Conservation (phyloP, 2,888 invertebrate species). For the Sphinx pinastri region DNA sequence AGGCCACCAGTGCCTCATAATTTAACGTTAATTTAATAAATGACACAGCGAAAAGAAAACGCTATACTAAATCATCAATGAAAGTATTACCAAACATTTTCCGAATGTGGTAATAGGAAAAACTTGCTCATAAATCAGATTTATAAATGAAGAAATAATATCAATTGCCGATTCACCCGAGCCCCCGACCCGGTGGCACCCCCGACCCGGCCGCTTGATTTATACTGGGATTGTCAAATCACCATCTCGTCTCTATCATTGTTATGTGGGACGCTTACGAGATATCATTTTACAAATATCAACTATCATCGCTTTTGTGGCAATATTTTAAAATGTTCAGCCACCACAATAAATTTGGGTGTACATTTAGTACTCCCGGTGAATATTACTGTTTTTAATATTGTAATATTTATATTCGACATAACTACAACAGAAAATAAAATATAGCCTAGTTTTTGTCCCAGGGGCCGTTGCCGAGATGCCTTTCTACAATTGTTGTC, state of each 20-base stretch:
- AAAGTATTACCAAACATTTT: constrained; percentile 20
- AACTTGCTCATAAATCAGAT: constrained; percentile 64
- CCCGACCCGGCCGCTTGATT: constrained; percentile 41
- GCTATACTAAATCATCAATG: not conserved
- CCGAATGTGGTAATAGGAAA: constrained; percentile 16
- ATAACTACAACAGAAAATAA: too few species aligned
- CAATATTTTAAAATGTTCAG: not conserved
- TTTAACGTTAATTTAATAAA: not conserved
- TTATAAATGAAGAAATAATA: constrained; percentile 72
- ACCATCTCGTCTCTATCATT: constrained; percentile 52
- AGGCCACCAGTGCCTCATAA: too few species aligned
- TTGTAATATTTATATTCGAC: too few species aligned
- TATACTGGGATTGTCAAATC: constrained; percentile 55
- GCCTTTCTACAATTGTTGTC: too few species aligned
- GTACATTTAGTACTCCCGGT: too few species aligned
- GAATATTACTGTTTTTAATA: too few species aligned
- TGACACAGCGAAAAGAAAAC: constrained; percentile 1
- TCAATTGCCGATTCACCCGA: constrained; percentile 41
- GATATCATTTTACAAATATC: not conserved
- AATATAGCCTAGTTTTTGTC: too few species aligned
- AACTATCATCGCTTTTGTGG: not conserved
- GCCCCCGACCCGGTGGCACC: constrained; percentile 32
- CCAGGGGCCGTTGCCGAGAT: too few species aligned
- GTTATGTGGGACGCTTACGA: constrained; percentile 34
- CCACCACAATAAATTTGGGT: too few species aligned